These are phyloP conservation scores for Macaria liturata DNA, from an alignment of 2,888 invertebrate genomes.

Conservation along the genomic window DNA sequence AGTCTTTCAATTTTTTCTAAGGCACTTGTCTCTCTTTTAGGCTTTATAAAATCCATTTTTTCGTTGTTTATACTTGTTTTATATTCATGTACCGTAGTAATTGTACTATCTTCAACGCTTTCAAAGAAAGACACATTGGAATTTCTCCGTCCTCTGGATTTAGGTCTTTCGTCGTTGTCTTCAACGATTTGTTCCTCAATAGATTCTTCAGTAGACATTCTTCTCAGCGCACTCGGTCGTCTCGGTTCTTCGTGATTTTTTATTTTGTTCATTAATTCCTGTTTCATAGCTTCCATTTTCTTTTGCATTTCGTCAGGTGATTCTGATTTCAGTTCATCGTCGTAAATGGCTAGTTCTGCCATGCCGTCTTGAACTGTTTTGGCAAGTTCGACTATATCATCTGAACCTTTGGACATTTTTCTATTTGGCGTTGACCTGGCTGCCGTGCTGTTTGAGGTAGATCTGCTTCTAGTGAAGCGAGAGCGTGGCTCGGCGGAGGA, in stretches of 20 bases:
- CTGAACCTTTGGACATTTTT: conserved; percentile 56
- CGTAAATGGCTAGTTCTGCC: conserved; percentile 71
- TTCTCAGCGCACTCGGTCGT: conserved; percentile 59
- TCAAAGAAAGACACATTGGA: conserved; percentile 66
- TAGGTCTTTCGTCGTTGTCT: conserved; percentile 59
- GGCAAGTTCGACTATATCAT: conserved; percentile 76
- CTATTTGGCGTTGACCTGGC: conserved; percentile 61
- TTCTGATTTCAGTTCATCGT: conserved; percentile 53
- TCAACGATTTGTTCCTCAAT: conserved; percentile 63
- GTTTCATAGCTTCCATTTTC: conserved; percentile 68
- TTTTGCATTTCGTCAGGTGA: conserved; percentile 60
- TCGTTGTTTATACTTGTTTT: conserved; percentile 40
- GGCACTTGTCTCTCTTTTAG: conserved; percentile 40
- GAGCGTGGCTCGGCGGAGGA: conserved; percentile 66
- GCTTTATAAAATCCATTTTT: conserved; percentile 42
- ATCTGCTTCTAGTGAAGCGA: conserved; percentile 57
- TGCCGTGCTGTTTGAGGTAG: conserved; percentile 58
- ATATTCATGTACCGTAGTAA: conserved; percentile 45
- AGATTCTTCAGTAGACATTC: conserved; percentile 63
- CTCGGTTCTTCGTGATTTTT: conserved; percentile 57
- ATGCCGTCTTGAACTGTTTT: conserved; percentile 83
- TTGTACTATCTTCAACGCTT: conserved; percentile 47
- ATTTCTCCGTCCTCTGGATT: conserved; percentile 64
- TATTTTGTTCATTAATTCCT: conserved; percentile 69
- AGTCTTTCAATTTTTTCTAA: conserved; percentile 28